phyloP scores from a whole-genome alignment of 1,140 invertebrate species.

The Neodiprion lecontei region DNA sequence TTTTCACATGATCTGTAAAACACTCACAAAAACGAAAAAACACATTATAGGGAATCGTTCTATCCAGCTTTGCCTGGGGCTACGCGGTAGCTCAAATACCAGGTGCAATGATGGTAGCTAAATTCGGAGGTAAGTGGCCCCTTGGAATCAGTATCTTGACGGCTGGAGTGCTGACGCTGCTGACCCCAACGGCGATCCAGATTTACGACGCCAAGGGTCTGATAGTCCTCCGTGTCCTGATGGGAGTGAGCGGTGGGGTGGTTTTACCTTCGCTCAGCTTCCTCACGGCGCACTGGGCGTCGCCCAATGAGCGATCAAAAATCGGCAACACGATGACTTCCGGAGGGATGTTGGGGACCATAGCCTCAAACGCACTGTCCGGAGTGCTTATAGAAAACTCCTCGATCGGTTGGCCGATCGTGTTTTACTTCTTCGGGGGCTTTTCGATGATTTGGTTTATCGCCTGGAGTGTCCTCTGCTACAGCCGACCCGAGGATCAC shows the following conservation, averaged over 20 bases:
- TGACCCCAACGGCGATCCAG: constrained; percentile 34
- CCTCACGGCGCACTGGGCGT: constrained; percentile 6
- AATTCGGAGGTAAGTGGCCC: constrained; percentile 60
- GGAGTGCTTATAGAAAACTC: constrained; percentile 69
- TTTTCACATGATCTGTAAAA: too few relatives aligned
- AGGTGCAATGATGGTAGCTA: constrained; percentile 49
- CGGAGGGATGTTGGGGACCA: constrained; percentile 38
- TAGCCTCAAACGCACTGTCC: constrained; percentile 69
- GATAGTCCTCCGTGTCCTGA: constrained; percentile 68
- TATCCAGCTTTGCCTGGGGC: constrained; percentile 43
- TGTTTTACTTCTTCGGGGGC: constrained; percentile 17
- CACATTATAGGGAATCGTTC: constrained; percentile 60
- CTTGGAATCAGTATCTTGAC: constrained; percentile 58
- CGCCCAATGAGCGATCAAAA: not conserved
- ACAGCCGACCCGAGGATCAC: constrained; percentile 77
- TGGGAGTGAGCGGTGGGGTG: constrained; percentile 67
- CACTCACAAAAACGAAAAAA: not conserved
- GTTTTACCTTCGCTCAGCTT: constrained; percentile 15
- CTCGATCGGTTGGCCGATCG: not conserved
- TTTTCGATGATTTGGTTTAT: constrained; percentile 19
- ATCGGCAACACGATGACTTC: not conserved
- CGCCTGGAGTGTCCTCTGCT: constrained; percentile 64
- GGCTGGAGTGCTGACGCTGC: constrained; percentile 57
- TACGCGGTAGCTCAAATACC: constrained; percentile 49
- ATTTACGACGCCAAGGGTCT: constrained; percentile 64